Base-by-base conservation (phyloP, 2,888 invertebrate genomes). In the Muschampia plurimacula region DNA sequence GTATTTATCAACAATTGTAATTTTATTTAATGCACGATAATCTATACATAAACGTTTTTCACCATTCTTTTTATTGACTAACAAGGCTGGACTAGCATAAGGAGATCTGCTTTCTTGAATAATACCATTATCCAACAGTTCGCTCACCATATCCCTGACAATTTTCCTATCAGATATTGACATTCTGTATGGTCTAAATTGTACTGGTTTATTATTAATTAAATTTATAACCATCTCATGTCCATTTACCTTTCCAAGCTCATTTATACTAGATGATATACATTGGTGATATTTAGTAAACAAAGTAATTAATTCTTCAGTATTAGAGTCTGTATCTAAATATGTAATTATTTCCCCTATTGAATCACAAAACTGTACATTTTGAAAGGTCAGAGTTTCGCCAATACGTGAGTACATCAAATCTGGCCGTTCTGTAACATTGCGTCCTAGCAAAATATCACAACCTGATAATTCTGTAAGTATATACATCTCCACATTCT, bases 41-140 rank as follows among this genome's bases (percentile, higher is more conserved):
- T 69, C 69, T 0, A 69, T 69, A 22, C 62, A 69, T 0, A 69
- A 10, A 4, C 69, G n/a, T 8, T 69, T 69, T 63, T 69, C 52
- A 2, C 69, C 69, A 13, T 63, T 69, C 10, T 49, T 49, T 15
- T 69, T 69, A 69, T 60, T 46, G 0, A 69, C 63, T 8, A 69
- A n/a, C 10, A 69, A 12, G 0, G 39, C 69, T 2, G 69, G 69
- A n/a, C 63, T 69, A 4, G 69, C 69, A 55, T 63, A 69, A 2
- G 12, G 39, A 0, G 63, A 69, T 9, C 41, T 63, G 28, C 69
- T 69, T 63, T 69, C 63, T 0, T 52, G 69, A 0, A 69, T 41
- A 2, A 69, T 69, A 3, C 9, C 9, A 55, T 63, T 52, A 3
- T 63, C 22, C 1, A 69, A 6, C 9, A 69, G 7, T 69, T 69